Evolutionary conservation across 2,113 vertebrate genomes (phyloP).

Genomic region (Campylomormyrus numenius): DNA sequence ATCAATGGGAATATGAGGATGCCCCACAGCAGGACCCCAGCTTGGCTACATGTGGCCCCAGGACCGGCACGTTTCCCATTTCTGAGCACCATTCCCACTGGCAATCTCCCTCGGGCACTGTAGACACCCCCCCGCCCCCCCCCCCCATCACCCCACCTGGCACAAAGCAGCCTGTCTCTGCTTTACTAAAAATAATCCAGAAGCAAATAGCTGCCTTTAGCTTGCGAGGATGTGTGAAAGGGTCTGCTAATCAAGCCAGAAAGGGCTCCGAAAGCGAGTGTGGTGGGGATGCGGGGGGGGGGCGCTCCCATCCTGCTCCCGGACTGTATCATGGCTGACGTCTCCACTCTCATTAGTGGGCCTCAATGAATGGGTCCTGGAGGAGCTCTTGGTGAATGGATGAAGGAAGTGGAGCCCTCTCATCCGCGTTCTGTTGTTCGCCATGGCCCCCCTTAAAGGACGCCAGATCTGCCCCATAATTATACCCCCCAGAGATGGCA

Average conservation of each 20-base stretch:
- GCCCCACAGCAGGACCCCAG: neutral
- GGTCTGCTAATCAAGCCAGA: conserved; percentile 79
- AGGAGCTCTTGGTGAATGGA: conserved; percentile 37
- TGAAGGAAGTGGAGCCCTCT: neutral
- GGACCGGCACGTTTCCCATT: conserved; percentile 11
- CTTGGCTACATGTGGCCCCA: neutral
- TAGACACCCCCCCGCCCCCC: conserved; percentile 17
- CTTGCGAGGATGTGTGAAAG: conserved; percentile 71
- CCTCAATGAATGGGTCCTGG: conserved; percentile 64
- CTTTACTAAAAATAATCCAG: conserved; percentile 70
- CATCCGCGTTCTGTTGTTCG: conserved; percentile 3
- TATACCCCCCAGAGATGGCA: neutral
- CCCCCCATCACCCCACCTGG: conserved; percentile 38
- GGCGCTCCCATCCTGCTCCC: conserved; percentile 63
- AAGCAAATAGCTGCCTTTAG: conserved; percentile 68
- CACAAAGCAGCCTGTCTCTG: conserved; percentile 56
- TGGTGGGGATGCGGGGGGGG: conserved; percentile 55
- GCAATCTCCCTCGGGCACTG: conserved; percentile 10
- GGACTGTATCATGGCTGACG: conserved; percentile 58
- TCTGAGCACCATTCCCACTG: conserved; percentile 15
- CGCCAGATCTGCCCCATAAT: neutral
- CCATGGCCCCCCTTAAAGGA: conserved; percentile 24
- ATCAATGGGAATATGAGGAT: neutral
- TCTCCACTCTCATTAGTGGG: conserved; percentile 60
- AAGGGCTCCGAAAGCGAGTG: conserved; percentile 68